Conservation (phyloP, 2,888 invertebrate species). For the Pollenia angustigena region DNA sequence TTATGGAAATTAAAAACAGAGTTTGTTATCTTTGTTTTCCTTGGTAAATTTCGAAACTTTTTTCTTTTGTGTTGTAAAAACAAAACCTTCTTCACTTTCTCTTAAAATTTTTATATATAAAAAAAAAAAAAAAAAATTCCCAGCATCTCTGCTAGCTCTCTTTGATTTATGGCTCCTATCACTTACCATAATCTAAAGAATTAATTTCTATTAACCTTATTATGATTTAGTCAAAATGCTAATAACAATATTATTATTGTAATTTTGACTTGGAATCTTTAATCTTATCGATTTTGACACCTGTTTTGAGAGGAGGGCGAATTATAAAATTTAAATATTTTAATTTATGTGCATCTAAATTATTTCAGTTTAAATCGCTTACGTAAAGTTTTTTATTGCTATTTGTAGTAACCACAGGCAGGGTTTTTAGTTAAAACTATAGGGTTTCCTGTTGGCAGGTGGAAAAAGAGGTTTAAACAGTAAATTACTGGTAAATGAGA, state of each 20-base stretch:
- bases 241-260: conserved; percentile 22
- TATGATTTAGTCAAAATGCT: conserved; percentile 29
- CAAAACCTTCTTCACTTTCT: too few species aligned
- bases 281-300: conserved; percentile 47
- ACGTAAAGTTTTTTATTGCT: not conserved
- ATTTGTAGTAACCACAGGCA: conserved; percentile 9
- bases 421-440: not conserved
- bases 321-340: conserved; percentile 24
- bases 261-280: conserved; percentile 1
- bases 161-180: conserved; percentile 23
- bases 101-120: too few species aligned
- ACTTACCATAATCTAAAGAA: not conserved
- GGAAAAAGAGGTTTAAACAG: too few species aligned
- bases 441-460: too few species aligned
- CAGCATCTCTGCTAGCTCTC: too few species aligned
- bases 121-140: too few species aligned
- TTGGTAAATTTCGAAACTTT: too few species aligned
- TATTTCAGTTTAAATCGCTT: conserved; percentile 15
- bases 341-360: conserved; percentile 61
- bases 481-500: too few species aligned
- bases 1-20: too few species aligned
- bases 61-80: too few species aligned
- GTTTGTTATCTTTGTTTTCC: too few species aligned
- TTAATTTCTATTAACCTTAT: conserved; percentile 15
- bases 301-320: conserved; percentile 22